Conservation (phyloP, 2,113 vertebrate genomes). For the Hipposideros armiger region DNA sequence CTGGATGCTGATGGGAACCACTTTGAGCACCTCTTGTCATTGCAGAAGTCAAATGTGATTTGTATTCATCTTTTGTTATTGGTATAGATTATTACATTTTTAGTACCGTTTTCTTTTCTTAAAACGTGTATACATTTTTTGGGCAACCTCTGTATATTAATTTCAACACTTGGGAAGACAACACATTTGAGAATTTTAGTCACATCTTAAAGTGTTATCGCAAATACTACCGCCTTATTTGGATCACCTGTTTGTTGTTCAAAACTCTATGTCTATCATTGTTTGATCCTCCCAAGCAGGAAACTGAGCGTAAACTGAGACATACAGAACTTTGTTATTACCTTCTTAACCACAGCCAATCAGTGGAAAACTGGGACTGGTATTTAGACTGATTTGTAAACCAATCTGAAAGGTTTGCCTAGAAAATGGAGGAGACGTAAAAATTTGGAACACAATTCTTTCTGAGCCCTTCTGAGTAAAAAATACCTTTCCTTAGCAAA, state of each 20-base stretch:
- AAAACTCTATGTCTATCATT: neutral
- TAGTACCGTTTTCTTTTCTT: too few relatives aligned
- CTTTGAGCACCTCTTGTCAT: too few relatives aligned
- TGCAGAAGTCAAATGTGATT: too few relatives aligned
- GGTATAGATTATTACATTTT: too few relatives aligned
- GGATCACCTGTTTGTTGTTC: neutral
- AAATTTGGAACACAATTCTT: neutral
- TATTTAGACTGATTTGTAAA: neutral
- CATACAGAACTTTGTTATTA: neutral
- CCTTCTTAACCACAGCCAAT: neutral
- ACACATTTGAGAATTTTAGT: neutral
- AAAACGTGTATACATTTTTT: too few relatives aligned
- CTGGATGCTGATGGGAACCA: too few relatives aligned
- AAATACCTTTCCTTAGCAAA: slow-evolving; percentile 1
- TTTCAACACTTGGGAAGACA: neutral
- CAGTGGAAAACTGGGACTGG: neutral
- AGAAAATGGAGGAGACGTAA: slow-evolving; percentile 7
- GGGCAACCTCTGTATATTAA: too few relatives aligned
- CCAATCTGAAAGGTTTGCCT: neutral
- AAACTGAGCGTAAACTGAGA: neutral
- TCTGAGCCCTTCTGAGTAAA: neutral
- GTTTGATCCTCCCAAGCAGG: neutral
- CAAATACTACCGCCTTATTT: neutral
- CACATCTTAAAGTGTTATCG: neutral
- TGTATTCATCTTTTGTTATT: too few relatives aligned